Percentiles rank a stretch among this genome's conserved stretches.
Conservation (phyloP, 1,140 invertebrate species). For the Camponotus vicinus region DNA sequence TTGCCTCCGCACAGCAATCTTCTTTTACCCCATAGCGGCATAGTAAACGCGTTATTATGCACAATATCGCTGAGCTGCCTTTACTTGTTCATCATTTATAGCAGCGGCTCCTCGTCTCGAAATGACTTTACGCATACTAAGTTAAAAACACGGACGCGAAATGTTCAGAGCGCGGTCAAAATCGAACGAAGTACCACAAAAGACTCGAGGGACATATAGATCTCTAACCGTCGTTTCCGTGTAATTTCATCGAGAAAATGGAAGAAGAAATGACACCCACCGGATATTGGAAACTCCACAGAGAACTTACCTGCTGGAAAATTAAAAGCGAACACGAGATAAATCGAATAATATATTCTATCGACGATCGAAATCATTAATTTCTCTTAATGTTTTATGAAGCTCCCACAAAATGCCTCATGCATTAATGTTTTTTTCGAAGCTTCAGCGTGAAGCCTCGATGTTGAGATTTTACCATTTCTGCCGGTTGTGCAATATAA, state of each 20-base stretch:
- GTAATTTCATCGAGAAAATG: conserved; percentile 46
- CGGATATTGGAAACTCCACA: conserved; percentile 45
- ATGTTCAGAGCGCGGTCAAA: conserved; percentile 3
- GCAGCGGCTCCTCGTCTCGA: conserved; percentile 14
- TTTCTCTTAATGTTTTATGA: conserved; percentile 18
- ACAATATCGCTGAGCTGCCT: conserved; percentile 30
- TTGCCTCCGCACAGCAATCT: conserved; percentile 18
- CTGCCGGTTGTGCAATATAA: conserved; percentile 8
- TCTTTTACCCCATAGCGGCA: conserved; percentile 38
- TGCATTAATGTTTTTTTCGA: background rate
- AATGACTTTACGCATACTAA: conserved; percentile 10
- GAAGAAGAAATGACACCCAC: conserved; percentile 16
- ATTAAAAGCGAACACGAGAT: conserved; percentile 44
- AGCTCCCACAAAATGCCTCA: background rate
- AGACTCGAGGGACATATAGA: conserved; percentile 33
- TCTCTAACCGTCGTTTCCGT: conserved; percentile 44
- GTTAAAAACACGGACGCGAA: conserved; percentile 37
- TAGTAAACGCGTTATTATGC: conserved; percentile 62
- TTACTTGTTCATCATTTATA: conserved; percentile 54
- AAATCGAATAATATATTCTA: conserved; percentile 8
- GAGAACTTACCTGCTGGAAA: conserved; percentile 41
- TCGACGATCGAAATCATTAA: conserved; percentile 8
- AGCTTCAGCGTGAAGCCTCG: background rate
- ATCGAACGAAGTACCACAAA: conserved; percentile 43
- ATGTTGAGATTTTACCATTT: conserved; percentile 20